Evolutionary conservation across 2,888 invertebrate genomes (phyloP).

Genomic region (Noctua comes): DNA sequence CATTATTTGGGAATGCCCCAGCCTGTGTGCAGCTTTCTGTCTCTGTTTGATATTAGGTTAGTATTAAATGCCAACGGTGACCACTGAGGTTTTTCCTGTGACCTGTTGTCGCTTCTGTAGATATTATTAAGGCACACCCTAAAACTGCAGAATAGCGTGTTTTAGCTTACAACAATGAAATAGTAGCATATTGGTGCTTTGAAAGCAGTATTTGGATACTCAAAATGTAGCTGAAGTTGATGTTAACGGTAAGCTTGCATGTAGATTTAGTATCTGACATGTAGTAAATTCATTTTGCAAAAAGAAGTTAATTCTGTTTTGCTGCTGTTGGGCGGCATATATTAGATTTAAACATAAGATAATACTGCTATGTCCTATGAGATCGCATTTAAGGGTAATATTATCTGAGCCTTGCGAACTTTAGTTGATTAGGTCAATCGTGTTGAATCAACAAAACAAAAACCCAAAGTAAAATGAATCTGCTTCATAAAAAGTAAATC

Average conservation of each 20-base stretch:
- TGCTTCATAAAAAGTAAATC: conserved; percentile 4
- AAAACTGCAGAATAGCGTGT: background rate
- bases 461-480: conserved; percentile 3
- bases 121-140: background rate
- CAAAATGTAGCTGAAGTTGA: background rate
- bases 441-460: background rate
- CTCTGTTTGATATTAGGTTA: background rate
- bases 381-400: background rate
- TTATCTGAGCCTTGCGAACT: background rate
- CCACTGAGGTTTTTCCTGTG: background rate
- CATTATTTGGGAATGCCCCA: background rate
- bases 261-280: background rate
- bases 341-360: background rate
- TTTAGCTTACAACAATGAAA: background rate
- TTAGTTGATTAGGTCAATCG: background rate
- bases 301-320: background rate
- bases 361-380: background rate
- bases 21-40: conserved; percentile 2
- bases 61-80: background rate
- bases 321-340: background rate
- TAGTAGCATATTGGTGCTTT: background rate
- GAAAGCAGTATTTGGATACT: conserved; percentile 1
- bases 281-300: conserved; percentile 4
- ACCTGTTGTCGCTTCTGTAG: background rate
- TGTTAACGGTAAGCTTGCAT: background rate